Evolutionary conservation across 2,797 vertebrate genomes (phyloP), one percentile per base, ranked within the genome.

Genomic region (Hyperoplus immaculatus): DNA sequence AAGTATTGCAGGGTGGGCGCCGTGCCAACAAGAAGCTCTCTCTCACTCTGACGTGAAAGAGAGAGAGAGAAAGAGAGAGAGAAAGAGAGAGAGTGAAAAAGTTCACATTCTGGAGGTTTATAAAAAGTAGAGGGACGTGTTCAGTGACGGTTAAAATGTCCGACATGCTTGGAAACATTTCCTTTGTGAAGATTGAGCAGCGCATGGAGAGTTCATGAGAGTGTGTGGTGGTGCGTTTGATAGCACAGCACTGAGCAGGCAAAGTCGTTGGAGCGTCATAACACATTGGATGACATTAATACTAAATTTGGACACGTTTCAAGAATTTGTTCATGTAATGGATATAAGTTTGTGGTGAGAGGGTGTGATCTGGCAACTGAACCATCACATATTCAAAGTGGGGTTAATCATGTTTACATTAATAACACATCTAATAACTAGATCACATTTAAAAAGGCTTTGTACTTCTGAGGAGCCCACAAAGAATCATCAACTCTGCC

Each of bases 131-230:
- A 18, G 18, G 81, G 67, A 63, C 3, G 57, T 65, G 63, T 71
- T 46, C 21, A 46, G 46, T 3, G 36, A 21, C 8, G 38, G 46
- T 55, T 75, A 43, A 51, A 82, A 57, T 18, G 64, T 69, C 73
- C 69, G 80, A 76, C 54, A 53, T 51, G 57, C 69, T 78, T 63
- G 36, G 51, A 75, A 80, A 82, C 73, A 65, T 79, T 80, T 87
- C 80, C 72, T 83, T 80, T 65, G 67, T 81, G 71, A 87, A 83
- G 57, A 14, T 58, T 73, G 83, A 72, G 67, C 70, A 65, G 64
- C 39, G 41, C 14, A 49, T 13, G 59, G 70, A 72, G 73, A 45
- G 79, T 84, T 87, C 69, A 54, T 70, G 39, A 47, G 78, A 63
- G 61, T 6, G 46, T 68, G 79, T 3, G 58, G 72, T 15, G n/a